Conservation (phyloP, 1,140 invertebrate genomes). For the Leptoteleia sp. region DNA sequence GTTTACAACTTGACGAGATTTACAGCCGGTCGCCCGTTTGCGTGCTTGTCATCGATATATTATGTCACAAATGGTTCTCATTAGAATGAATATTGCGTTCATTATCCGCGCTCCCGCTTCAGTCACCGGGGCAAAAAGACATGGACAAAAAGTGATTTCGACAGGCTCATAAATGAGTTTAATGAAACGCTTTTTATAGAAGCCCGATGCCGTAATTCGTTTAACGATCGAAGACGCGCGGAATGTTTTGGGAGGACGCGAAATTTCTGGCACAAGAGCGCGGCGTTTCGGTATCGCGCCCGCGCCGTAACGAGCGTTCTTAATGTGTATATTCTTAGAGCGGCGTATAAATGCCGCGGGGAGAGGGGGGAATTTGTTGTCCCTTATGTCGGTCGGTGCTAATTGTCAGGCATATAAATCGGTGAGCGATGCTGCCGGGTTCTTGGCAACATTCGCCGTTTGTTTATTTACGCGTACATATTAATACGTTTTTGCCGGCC, state of each 20-base stretch:
- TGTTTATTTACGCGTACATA: slow-evolving; percentile 45
- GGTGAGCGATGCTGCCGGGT: slow-evolving; percentile 59
- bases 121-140: slow-evolving; percentile 8
- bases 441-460: slow-evolving; percentile 33
- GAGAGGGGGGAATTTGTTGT: slow-evolving; percentile 45
- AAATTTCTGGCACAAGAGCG: slow-evolving; percentile 54
- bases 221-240: slow-evolving; percentile 57
- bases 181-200: slow-evolving; percentile 63
- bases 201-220: slow-evolving; percentile 54
- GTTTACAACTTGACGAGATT: slow-evolving; percentile 34
- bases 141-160: slow-evolving; percentile 38
- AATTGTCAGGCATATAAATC: slow-evolving; percentile 73
- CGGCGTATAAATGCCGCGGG: slow-evolving; percentile 51
- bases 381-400: slow-evolving; percentile 50
- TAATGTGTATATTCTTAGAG: slow-evolving; percentile 65
- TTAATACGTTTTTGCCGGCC: slow-evolving; percentile 27
- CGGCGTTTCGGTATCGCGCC: slow-evolving; percentile 23
- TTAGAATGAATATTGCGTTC: slow-evolving; percentile 58
- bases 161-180: slow-evolving; percentile 59
- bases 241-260: slow-evolving; percentile 22
- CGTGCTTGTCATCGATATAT: slow-evolving; percentile 48
- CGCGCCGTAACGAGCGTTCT: slow-evolving; percentile 36
- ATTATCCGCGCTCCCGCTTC: slow-evolving; percentile 32
- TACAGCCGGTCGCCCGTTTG: slow-evolving; percentile 28
- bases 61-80: slow-evolving; percentile 59